Conservation (phyloP, 1,140 invertebrate species). For the Paracyclopina nana region DNA sequence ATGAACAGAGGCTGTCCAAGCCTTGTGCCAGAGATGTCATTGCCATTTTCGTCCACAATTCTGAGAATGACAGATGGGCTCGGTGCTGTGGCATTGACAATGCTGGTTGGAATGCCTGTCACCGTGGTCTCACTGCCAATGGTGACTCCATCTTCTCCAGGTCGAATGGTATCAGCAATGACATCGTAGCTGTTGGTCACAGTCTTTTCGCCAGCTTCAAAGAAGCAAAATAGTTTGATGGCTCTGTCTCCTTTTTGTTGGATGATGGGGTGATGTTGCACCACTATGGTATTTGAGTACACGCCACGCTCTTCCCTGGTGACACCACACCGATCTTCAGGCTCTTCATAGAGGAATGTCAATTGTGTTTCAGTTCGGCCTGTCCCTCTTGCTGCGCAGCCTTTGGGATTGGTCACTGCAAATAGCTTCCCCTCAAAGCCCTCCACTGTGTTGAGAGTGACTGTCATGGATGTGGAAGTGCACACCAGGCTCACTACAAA, state of each 20-base stretch:
- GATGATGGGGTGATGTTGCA: constrained; percentile 38
- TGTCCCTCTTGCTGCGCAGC: constrained; percentile 28
- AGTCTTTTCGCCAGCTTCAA: constrained; percentile 28
- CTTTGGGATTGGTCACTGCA: constrained; percentile 26
- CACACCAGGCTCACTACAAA: constrained; percentile 33
- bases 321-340: constrained; percentile 23
- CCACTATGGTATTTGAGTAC: constrained; percentile 31
- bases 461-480: constrained; percentile 27
- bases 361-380: constrained; percentile 29
- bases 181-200: constrained; percentile 25
- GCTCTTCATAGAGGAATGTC: constrained; percentile 24
- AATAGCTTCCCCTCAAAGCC: constrained; percentile 33
- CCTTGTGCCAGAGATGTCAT: constrained; percentile 25
- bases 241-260: constrained; percentile 36
- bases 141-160: neutral
- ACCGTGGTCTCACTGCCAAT: neutral
- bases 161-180: constrained; percentile 18
- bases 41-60: constrained; percentile 25
- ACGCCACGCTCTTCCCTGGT: constrained; percentile 21
- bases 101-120: constrained; percentile 21
- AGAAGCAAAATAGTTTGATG: constrained; percentile 32
- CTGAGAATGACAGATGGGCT: constrained; percentile 25
- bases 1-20: constrained; percentile 26
- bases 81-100: constrained; percentile 27
- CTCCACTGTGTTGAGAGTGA: constrained; percentile 30